Percentiles rank a stretch among this genome's conserved stretches.
Evolutionary conservation across 2,888 invertebrate genomes (phyloP).

Genomic region (Drosophila kuntzei): DNA sequence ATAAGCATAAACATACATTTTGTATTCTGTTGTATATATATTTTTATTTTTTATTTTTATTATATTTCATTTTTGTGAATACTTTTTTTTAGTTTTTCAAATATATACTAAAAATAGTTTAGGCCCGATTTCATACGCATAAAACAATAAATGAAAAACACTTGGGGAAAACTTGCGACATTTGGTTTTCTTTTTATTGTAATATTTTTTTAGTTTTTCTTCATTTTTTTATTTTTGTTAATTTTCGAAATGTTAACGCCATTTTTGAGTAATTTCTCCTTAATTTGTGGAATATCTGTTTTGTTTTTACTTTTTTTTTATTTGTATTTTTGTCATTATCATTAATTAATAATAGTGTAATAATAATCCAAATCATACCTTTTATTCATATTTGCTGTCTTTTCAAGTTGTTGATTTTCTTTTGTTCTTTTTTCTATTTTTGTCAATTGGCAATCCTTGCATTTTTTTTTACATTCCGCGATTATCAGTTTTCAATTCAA

Average conservation of each 20-base stretch:
- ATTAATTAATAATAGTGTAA: conserved; percentile 72
- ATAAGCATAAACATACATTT: conserved; percentile 30
- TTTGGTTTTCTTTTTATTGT: conserved; percentile 27
- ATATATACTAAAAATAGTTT: conserved; percentile 72
- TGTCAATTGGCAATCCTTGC: conserved; percentile 49
- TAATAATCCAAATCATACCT: conserved; percentile 76
- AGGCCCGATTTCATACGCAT: conserved; percentile 66
- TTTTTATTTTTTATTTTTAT: conserved; percentile 19
- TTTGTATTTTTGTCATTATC: conserved; percentile 48
- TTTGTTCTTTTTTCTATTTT: conserved; percentile 41
- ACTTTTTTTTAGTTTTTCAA: conserved; percentile 30
- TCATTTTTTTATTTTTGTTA: conserved; percentile 7
- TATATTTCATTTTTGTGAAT: conserved; percentile 51
- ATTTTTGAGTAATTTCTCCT: conserved; percentile 39
- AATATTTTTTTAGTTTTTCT: conserved; percentile 38
- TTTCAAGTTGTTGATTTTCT: conserved; percentile 42
- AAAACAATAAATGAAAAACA: conserved; percentile 40
- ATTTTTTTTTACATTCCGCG: conserved; percentile 46
- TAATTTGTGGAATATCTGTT: conserved; percentile 34
- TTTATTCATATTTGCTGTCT: conserved; percentile 54
- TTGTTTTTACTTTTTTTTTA: conserved; percentile 10
- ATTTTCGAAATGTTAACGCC: conserved; percentile 56
- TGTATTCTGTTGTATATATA: conserved; percentile 48
- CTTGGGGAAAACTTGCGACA: conserved; percentile 35
- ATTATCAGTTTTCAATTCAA: conserved; percentile 30